Conservation (phyloP, 2,888 invertebrate species). For the Iphiclides podalirius region DNA sequence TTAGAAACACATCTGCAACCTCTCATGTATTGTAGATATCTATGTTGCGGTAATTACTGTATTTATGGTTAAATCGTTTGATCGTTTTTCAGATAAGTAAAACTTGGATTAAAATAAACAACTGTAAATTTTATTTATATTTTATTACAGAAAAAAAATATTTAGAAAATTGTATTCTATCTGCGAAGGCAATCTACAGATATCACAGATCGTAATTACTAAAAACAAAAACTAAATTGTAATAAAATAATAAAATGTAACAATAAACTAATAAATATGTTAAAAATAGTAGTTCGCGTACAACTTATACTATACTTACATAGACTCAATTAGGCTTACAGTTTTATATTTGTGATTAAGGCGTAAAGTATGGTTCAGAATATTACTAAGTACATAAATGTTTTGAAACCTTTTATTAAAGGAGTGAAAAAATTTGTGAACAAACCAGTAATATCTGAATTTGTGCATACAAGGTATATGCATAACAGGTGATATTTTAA, state of each 20-base stretch:
- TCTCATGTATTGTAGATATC: too few species aligned
- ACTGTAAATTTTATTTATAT: slow-evolving; percentile 2
- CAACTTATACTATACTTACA: not conserved
- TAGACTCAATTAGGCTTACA: not conserved
- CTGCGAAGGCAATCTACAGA: slow-evolving; percentile 15
- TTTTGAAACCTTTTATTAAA: not conserved
- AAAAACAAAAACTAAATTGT: not conserved
- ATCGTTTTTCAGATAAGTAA: too few species aligned
- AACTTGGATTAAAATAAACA: too few species aligned
- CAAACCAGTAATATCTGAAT: too few species aligned
- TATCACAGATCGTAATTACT: slow-evolving; percentile 22
- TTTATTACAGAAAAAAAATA: slow-evolving; percentile 1
- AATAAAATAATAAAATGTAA: slow-evolving; percentile 2
- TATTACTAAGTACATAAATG: not conserved
- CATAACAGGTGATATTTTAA: too few species aligned
- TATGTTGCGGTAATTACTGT: too few species aligned
- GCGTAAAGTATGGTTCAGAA: too few species aligned
- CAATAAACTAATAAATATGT: not conserved
- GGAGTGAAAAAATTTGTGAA: not conserved
- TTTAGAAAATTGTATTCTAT: slow-evolving; percentile 14
- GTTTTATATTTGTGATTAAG: not conserved
- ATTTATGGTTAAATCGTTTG: too few species aligned
- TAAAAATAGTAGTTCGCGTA: not conserved
- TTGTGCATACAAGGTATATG: too few species aligned
- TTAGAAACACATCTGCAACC: too few species aligned